Evolutionary conservation across 2,797 vertebrate genomes (phyloP), one percentile per base, ranked within the genome.

Genomic region (Platalea minor): DNA sequence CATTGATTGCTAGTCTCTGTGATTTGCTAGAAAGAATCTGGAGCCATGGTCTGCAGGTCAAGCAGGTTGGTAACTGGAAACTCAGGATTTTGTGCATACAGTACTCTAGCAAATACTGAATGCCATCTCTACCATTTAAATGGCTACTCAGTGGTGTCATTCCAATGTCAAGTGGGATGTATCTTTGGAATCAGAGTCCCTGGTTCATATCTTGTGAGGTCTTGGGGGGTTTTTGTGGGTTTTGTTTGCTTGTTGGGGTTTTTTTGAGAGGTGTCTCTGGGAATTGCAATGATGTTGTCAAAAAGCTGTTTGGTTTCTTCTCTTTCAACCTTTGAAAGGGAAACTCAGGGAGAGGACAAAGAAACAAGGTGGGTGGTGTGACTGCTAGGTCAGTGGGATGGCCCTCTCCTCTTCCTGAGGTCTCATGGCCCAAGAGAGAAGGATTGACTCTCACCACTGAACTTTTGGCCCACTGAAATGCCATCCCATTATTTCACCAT

Each of bases 21-120:
- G 99, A 99, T 97, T 98, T 99, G 9, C 98, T 99, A 87, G 99
- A 99, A 98, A 99, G 99, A 95, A 99, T 99, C 96, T 99, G 99
- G 99, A 99, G 99, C 96, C 99, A 99, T 1, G 99, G 99, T 35
- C 98, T 99, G 89, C 99, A 98, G 93, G 97, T 99, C 93, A 99
- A 99, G 97, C 99, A 99, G 99, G 99, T 99, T 73, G 67, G 96
- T 97, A 78, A 64, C 64, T 67, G 63, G 61, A 67, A 96, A 61
- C 26, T 39, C 13, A 2, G 14, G 41, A 46, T 53, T 77, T 48
- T 5, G 8, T 61, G n/a, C 4, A 1, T 63, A 17, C 37, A 26
- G 16, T 39, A 23, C 37, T 59, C 33, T 31, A 72, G 45, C 26
- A 79, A 69, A 89, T 43, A 39, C 35, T 33, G 25, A 59, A 83